Conservation (phyloP, 2,113 vertebrate species). For the Myotis davidii region DNA sequence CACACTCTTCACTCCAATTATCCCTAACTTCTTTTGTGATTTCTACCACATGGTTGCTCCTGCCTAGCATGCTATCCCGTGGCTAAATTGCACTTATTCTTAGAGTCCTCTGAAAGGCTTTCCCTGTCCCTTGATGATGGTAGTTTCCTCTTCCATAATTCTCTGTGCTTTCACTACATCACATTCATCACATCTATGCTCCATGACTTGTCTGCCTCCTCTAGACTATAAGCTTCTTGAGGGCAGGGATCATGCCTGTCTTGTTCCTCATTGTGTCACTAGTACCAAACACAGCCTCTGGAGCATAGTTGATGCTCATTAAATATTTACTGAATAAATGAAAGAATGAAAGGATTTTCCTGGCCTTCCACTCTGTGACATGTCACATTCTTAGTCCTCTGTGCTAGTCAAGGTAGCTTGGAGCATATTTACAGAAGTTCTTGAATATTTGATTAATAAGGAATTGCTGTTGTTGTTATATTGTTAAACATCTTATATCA, state of each 20-base stretch:
- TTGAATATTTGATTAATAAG: conserved; percentile 28
- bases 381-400: neutral
- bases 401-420: neutral
- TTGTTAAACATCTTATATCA: neutral
- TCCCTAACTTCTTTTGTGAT: neutral
- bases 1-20: neutral
- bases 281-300: neutral
- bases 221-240: neutral
- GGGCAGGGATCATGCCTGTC: neutral
- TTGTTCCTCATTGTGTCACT: neutral
- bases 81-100: neutral
- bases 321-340: conserved; percentile 9
- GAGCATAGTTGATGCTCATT: neutral
- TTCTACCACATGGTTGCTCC: neutral
- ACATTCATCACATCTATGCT: neutral
- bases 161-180: neutral
- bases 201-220: neutral
- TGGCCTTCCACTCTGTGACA: neutral
- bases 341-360: neutral
- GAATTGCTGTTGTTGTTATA: neutral
- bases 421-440: neutral
- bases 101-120: neutral
- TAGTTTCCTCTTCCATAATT: neutral
- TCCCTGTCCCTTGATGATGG: neutral
- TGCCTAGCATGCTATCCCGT: neutral